Conservation (phyloP, 2,113 vertebrate genomes). For the Alces alces region DNA sequence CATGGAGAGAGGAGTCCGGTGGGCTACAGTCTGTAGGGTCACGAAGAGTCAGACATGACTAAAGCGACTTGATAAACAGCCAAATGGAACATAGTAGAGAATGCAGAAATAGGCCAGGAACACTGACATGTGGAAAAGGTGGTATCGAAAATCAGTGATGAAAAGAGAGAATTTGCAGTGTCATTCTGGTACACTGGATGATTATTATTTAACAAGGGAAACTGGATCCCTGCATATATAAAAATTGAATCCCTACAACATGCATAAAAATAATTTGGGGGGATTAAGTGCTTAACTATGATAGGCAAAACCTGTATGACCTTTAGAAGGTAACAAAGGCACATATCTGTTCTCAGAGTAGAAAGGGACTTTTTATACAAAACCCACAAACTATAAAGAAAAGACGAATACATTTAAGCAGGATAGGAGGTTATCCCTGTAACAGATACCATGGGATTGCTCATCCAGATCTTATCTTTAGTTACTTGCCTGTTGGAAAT, state of each 20-base stretch:
- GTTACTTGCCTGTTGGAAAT: not conserved
- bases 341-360: constrained; percentile 1
- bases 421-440: not conserved
- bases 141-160: not conserved
- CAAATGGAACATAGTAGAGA: not conserved
- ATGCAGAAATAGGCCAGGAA: not conserved
- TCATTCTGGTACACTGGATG: not conserved
- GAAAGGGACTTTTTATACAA: not conserved
- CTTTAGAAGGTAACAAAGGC: not conserved
- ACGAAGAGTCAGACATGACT: not conserved
- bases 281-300: not conserved
- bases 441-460: not conserved
- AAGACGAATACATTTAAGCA: not conserved
- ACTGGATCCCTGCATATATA: not conserved
- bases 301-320: not conserved
- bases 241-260: not conserved
- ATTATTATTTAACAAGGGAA: not conserved
- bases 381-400: not conserved
- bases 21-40: not conserved
- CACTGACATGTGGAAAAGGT: not conserved
- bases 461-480: not conserved
- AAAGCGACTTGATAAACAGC: not conserved
- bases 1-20: not conserved
- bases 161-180: not conserved
- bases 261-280: not conserved